phyloP scores from a whole-genome alignment of 2,888 invertebrate species.

The Eilema sororculum region DNA sequence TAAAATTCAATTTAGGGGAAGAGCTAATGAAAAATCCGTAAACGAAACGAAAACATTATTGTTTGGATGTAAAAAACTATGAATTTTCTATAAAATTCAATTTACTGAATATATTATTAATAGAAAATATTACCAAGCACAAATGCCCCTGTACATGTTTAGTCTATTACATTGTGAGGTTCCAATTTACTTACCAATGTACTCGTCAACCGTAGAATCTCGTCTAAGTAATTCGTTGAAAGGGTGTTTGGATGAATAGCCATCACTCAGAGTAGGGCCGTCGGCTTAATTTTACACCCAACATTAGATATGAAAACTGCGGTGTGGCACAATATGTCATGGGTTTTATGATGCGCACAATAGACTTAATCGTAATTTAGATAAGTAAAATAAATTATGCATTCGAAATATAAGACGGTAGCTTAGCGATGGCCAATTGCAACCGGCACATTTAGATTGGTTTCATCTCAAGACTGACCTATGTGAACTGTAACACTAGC shows the following conservation, averaged over 20 bases:
- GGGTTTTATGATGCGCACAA: constrained; percentile 4
- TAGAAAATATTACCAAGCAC: too few relatives aligned
- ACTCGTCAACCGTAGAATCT: constrained; percentile 34
- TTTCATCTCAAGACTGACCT: too few relatives aligned
- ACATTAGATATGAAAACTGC: constrained; percentile 35
- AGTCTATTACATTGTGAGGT: constrained; percentile 17
- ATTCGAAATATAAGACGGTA: not conserved
- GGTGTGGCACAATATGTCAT: constrained; percentile 13
- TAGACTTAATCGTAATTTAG: constrained; percentile 1
- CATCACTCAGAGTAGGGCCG: constrained; percentile 36
- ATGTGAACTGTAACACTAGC: too few relatives aligned
- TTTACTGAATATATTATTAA: too few relatives aligned
- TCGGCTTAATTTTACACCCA: constrained; percentile 45
- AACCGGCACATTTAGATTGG: too few relatives aligned
- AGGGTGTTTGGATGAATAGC: constrained; percentile 45
- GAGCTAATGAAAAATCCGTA: too few relatives aligned
- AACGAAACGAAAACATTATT: too few relatives aligned
- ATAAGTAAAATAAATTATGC: not conserved
- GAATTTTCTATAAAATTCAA: too few relatives aligned
- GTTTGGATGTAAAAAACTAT: too few relatives aligned
- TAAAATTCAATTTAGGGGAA: too few relatives aligned
- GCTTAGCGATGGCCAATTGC: too few relatives aligned
- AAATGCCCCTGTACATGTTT: not conserved
- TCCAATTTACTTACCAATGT: constrained; percentile 25
- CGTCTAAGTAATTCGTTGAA: constrained; percentile 46